Base-by-base conservation (phyloP, 2,888 invertebrate genomes). In the Cryptocephalus moraei region DNA sequence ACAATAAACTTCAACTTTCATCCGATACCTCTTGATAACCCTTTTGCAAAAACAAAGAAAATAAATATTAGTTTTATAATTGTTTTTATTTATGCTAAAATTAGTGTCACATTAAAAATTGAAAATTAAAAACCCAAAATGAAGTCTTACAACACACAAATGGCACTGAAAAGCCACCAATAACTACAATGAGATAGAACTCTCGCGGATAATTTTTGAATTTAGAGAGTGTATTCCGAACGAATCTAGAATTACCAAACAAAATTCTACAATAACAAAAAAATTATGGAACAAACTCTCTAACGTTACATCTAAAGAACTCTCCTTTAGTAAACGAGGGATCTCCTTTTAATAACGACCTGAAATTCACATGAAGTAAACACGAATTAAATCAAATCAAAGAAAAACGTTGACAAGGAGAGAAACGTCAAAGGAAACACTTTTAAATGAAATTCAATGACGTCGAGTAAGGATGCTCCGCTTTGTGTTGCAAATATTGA, bases 301-400 rank as follows among this genome's bases (percentile, higher is more conserved):
- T 33, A 33, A 33, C 43, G 49, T 51, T 52, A 51, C 47, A 49
- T 45, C 53, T 55, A 54, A 50, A 47, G 46, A 45, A 54, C 48
- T 54, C 49, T 54, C 52, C 51, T 44, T 50, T 46, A 47, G 50
- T 52, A 57, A 49, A 57, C 49, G 54, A 49, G 54, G 60, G 52
- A 51, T 55, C 53, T 56, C 58, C 59, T 57, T 43, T 58, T 63
- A 65, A 62, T 63, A 65, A 61, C 64, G 65, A 63, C 65, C 65
- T 65, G 65, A 64, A 65, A 65, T 58, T 63, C 56, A 63, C 51
- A 62, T 60, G 55, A 58, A 62, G 59, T 55, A 59, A 62, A 62
- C 59, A 61, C 50, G 56, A 54, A 62, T 58, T 62, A 61, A 63
- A 60, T 58, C 45, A 54, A 59, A 51, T 47, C 47, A 52, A 22